These are phyloP conservation scores for Holocentrus rufus DNA, from an alignment of 2,797 vertebrate species.

Conservation along the genomic window DNA sequence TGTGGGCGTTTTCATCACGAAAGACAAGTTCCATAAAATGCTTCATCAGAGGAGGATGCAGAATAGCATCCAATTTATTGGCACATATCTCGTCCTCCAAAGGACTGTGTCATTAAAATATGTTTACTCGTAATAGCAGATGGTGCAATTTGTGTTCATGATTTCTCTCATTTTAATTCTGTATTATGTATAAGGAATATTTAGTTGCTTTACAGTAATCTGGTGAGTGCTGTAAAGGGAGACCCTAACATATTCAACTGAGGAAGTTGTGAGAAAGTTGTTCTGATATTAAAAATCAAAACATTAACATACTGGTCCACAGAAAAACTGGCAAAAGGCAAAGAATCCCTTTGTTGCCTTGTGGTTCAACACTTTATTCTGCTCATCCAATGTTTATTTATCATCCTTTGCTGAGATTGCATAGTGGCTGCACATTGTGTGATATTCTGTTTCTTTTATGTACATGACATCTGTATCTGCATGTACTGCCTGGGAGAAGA, in stretches of 20 bases:
- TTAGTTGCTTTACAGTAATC: neutral
- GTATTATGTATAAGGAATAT: neutral
- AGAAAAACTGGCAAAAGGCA: neutral
- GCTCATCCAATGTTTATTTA: neutral
- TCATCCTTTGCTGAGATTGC: neutral
- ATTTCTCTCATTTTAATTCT: neutral
- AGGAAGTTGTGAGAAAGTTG: neutral
- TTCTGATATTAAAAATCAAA: constrained; percentile 6
- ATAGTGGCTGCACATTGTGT: neutral
- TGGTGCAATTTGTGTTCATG: neutral
- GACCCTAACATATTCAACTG: neutral
- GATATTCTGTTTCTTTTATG: neutral
- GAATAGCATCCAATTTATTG: neutral
- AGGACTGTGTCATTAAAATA: neutral
- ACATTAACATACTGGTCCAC: neutral
- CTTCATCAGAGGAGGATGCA: constrained; percentile 11
- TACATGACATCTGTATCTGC: constrained; percentile 2
- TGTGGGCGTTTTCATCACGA: constrained; percentile 22
- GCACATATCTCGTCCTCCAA: neutral
- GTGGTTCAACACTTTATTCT: neutral
- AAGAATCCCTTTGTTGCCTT: neutral
- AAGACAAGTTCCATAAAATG: constrained; percentile 34
- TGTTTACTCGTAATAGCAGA: neutral
- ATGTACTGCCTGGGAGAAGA: neutral
- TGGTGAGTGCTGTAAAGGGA: neutral